Evolutionary conservation across 2,797 vertebrate species (phyloP).

Genomic region (Rhinichthys osculus): DNA sequence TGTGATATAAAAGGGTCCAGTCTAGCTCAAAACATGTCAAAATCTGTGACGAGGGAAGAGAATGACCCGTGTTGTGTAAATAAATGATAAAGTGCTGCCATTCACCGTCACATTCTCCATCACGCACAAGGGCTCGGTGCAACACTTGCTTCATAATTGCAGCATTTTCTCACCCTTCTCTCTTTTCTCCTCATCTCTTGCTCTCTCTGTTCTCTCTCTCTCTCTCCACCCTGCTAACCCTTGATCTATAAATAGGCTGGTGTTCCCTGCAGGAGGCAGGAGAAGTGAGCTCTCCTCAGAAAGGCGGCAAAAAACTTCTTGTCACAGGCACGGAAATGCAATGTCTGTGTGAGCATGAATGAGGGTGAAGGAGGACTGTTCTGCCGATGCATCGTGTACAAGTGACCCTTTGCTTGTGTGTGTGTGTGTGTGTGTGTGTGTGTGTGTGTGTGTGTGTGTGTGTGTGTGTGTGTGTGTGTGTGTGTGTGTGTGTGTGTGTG

Average conservation of each 20-base stretch:
- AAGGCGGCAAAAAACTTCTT: conserved; percentile 51
- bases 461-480: no score
- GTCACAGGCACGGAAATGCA: conserved; percentile 40
- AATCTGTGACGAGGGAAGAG: conserved; percentile 13
- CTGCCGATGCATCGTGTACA: conserved; percentile 12
- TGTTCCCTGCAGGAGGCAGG: conserved; percentile 60
- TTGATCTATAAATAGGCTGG: conserved; percentile 62
- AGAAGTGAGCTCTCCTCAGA: conserved; percentile 57
- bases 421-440: no score
- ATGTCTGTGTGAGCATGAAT: conserved; percentile 15
- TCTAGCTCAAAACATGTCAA: conserved; percentile 17
- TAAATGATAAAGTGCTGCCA: conserved; percentile 37
- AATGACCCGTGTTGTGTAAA: conserved; percentile 43
- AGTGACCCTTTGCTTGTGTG: neutral
- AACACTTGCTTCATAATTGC: conserved; percentile 64
- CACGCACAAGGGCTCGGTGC: conserved; percentile 46
- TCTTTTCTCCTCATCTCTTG: conserved; percentile 41
- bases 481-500: no score
- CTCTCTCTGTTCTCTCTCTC: conserved; percentile 31
- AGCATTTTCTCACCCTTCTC: conserved; percentile 56
- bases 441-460: fast-evolving
- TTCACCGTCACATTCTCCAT: conserved; percentile 35
- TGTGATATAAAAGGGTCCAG: neutral
- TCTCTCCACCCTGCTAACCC: conserved; percentile 57
- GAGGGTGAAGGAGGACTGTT: conserved; percentile 18